Evolutionary conservation across 2,888 invertebrate species (phyloP).

Genomic region (Mesochorus sp.): DNA sequence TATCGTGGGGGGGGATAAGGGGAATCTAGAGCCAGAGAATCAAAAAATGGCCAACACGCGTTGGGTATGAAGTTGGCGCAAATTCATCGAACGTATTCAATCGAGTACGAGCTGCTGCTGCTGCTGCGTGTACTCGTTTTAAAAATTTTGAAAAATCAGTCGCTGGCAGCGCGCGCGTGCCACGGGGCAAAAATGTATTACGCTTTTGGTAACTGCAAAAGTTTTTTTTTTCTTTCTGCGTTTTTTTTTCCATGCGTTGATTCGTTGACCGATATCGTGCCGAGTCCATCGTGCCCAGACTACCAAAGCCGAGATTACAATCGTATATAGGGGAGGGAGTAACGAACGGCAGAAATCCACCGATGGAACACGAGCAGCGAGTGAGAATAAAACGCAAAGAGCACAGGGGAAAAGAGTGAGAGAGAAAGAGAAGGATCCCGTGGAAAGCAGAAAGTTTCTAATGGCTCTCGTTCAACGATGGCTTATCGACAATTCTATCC

Average conservation of each 20-base stretch:
- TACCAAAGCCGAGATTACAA: slow-evolving; percentile 59
- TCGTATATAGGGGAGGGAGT: slow-evolving; percentile 39
- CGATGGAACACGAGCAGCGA: slow-evolving; percentile 9
- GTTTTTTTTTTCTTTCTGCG: not conserved
- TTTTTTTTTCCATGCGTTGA: slow-evolving; percentile 22
- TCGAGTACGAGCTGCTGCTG: slow-evolving; percentile 8
- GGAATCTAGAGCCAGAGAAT: no score
- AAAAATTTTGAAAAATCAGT: slow-evolving; percentile 44
- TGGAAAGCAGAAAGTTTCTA: slow-evolving; percentile 60
- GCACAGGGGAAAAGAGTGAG: not conserved
- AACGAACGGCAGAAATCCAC: slow-evolving; percentile 34
- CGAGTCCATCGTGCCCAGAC: slow-evolving; percentile 44
- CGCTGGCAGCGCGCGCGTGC: slow-evolving; percentile 14
- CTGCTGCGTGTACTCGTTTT: slow-evolving; percentile 45
- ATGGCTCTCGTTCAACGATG: slow-evolving; percentile 62
- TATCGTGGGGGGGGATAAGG: not conserved
- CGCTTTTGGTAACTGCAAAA: not conserved
- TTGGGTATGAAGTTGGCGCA: not conserved
- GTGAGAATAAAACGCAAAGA: not conserved
- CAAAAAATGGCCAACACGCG: not conserved
- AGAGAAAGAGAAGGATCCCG: slow-evolving; percentile 26
- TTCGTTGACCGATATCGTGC: slow-evolving; percentile 44
- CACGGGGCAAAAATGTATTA: not conserved
- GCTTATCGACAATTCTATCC: slow-evolving; percentile 61
- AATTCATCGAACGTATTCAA: slow-evolving; percentile 46